Evolutionary conservation across 1,140 invertebrate species (phyloP).

Genomic region (Anthonomus grandis): DNA sequence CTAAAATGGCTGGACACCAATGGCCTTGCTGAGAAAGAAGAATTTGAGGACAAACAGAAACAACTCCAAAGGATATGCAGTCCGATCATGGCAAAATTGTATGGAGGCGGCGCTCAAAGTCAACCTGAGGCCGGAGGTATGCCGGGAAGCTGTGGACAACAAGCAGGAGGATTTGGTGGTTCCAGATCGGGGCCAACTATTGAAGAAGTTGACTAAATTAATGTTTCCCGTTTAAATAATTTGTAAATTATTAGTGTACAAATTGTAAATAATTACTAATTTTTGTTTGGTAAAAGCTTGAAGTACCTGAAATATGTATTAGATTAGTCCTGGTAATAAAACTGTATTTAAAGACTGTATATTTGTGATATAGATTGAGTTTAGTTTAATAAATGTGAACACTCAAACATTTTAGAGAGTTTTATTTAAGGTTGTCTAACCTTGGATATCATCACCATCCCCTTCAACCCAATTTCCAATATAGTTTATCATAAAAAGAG

Average conservation of each 20-base stretch:
- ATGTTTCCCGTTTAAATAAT: background rate
- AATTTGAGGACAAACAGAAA: constrained; percentile 59
- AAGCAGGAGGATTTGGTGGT: constrained; percentile 37
- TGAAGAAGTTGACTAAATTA: constrained; percentile 67
- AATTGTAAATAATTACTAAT: background rate
- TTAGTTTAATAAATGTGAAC: too few relatives aligned
- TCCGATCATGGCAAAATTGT: constrained; percentile 56
- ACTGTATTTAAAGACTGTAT: too few relatives aligned
- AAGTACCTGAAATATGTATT: too few relatives aligned
- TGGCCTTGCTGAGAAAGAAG: constrained; percentile 56
- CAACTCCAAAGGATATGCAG: constrained; percentile 54
- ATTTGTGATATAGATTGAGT: too few relatives aligned
- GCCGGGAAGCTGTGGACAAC: constrained; percentile 44
- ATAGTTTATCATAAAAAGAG: too few relatives aligned
- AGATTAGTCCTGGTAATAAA: too few relatives aligned
- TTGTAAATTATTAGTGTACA: background rate
- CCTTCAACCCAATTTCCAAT: too few relatives aligned
- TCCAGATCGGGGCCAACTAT: constrained; percentile 55
- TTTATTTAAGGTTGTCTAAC: too few relatives aligned
- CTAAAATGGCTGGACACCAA: constrained; percentile 57
- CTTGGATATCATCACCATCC: too few relatives aligned
- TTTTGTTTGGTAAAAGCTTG: too few relatives aligned
- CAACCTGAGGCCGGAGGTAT: constrained; percentile 14
- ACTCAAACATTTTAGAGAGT: too few relatives aligned
- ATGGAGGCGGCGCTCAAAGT: constrained; percentile 40